Evolutionary conservation across 2,113 vertebrate genomes (phyloP).

Genomic region (Lamprologus callipterus): DNA sequence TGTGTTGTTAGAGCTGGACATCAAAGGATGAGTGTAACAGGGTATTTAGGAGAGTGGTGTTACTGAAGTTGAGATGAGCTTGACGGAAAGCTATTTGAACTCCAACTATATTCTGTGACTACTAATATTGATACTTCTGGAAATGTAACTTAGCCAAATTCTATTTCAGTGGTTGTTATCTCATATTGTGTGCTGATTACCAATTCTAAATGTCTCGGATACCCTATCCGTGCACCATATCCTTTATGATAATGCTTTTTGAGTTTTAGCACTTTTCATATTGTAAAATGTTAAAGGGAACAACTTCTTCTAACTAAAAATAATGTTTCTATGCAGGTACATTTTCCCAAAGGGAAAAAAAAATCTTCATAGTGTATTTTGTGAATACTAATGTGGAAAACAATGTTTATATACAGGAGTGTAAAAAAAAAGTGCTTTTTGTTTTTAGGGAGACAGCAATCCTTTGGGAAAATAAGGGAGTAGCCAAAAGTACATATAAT

Average conservation of each 20-base stretch:
- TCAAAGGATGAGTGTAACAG: background rate
- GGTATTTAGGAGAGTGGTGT: conserved; percentile 1
- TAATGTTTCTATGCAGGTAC: background rate
- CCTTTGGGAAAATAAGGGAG: background rate
- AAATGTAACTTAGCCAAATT: background rate
- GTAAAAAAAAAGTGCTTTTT: background rate
- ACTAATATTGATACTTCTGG: background rate
- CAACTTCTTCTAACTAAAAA: background rate
- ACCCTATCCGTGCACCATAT: background rate
- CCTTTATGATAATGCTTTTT: background rate
- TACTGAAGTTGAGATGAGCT: background rate
- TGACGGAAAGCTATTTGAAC: background rate
- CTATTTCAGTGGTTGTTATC: background rate
- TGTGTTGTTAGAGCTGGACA: background rate
- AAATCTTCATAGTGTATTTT: background rate
- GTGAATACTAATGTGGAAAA: background rate
- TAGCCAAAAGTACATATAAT: background rate
- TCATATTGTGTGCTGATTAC: background rate
- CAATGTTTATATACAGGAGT: background rate
- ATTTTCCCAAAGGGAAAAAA: background rate
- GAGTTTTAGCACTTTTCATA: background rate
- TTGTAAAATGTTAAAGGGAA: background rate
- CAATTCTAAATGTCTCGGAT: background rate
- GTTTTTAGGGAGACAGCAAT: background rate
- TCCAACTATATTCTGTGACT: background rate